Conservation (phyloP, 1,140 invertebrate genomes). For the Berghia stephanieae region DNA sequence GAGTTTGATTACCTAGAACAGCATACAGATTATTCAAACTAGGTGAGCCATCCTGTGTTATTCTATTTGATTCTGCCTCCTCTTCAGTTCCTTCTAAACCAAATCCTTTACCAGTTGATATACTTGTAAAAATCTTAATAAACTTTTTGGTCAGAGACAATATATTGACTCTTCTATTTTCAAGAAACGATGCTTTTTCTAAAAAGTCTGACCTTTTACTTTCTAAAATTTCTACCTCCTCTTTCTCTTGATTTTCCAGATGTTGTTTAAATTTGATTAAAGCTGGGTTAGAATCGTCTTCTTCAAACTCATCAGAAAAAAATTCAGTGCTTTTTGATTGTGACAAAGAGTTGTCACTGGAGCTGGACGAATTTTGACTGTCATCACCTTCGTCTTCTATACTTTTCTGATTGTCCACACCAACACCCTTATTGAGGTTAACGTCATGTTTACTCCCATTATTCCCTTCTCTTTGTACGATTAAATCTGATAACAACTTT, state of each 20-base stretch:
- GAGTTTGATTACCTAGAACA: slow-evolving; percentile 68
- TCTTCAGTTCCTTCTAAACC: too few species aligned
- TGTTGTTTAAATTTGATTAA: too few species aligned
- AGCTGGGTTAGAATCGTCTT: background rate
- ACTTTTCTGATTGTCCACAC: background rate
- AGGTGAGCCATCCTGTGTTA: slow-evolving; percentile 61
- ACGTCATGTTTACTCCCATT: too few species aligned
- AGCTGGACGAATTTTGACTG: background rate
- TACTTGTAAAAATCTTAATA: slow-evolving; percentile 26
- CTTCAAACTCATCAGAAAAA: background rate
- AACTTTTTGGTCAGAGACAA: slow-evolving; percentile 33
- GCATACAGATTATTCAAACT: slow-evolving; percentile 73
- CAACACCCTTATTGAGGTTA: background rate
- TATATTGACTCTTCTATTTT: slow-evolving; percentile 13
- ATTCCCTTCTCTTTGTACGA: too few species aligned
- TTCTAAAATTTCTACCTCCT: background rate
- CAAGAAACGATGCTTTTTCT: background rate
- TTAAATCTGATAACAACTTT: too few species aligned
- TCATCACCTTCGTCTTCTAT: background rate
- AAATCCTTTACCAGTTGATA: slow-evolving; percentile 29
- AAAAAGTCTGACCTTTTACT: background rate
- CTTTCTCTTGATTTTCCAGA: background rate
- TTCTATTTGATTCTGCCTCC: slow-evolving; percentile 59
- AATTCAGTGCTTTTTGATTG: background rate
- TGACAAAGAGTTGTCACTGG: background rate